Evolutionary conservation across 1,140 invertebrate genomes (phyloP).

Genomic region (Atta colombica): DNA sequence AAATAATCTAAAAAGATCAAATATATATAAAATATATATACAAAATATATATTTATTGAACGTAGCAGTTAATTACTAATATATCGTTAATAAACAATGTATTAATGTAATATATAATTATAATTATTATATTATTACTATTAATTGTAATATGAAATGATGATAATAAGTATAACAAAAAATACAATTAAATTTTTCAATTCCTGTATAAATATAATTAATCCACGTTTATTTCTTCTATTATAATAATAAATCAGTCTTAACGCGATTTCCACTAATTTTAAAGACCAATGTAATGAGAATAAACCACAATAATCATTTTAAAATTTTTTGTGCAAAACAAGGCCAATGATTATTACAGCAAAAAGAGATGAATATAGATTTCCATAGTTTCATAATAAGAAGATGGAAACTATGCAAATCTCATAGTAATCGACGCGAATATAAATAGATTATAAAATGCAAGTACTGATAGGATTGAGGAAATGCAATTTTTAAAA

Average conservation of each 20-base stretch:
- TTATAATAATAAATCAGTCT: background rate
- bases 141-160: background rate
- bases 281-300: background rate
- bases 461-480: constrained; percentile 53
- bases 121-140: constrained; percentile 4
- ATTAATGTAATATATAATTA: background rate
- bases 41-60: background rate
- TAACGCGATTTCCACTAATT: background rate
- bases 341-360: background rate
- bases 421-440: constrained; percentile 69
- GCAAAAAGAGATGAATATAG: constrained; percentile 32
- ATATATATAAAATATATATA: background rate
- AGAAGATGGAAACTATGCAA: constrained; percentile 71
- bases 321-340: background rate
- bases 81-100: background rate
- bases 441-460: constrained; percentile 74
- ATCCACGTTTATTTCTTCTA: background rate
- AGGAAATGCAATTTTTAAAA: background rate
- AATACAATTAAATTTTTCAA: constrained; percentile 1
- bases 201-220: background rate
- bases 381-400: background rate
- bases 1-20: background rate
- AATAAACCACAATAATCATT: background rate
- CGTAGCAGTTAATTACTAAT: background rate
- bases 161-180: background rate